Evolutionary conservation across 1,140 invertebrate species (phyloP).

Genomic region (Heliothis subflexa): DNA sequence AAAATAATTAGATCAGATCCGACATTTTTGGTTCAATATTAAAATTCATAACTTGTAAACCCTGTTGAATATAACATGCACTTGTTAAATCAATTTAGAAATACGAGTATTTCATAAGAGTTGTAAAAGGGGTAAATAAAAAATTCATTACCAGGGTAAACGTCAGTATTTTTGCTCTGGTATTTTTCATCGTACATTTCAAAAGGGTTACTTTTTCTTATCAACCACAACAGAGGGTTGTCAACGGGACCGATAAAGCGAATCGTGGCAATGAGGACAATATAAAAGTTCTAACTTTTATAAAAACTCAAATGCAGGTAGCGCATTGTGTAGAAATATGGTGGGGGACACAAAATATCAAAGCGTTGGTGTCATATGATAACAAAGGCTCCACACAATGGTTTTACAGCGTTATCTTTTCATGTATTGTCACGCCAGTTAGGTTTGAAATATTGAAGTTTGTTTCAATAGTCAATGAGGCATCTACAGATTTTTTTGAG

Average conservation of each 20-base stretch:
- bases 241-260: neutral
- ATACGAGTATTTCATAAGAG: constrained; percentile 23
- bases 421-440: no score
- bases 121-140: neutral
- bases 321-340: no score
- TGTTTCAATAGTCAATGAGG: no score
- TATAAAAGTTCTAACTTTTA: neutral
- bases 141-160: constrained; percentile 1
- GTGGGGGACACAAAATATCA: no score
- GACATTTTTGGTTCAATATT: neutral
- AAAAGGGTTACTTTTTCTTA: constrained; percentile 24
- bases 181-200: neutral
- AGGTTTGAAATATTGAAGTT: no score
- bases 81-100: constrained; percentile 23
- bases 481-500: no score
- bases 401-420: no score
- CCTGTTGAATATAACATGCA: neutral
- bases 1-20: neutral
- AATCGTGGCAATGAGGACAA: constrained; percentile 1
- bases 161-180: constrained; percentile 20
- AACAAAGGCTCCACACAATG: no score
- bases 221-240: constrained; percentile 8
- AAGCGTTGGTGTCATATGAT: no score
- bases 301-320: no score
- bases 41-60: neutral